phyloP scores from a whole-genome alignment of 2,113 vertebrate genomes.

The Corydoras sp. region DNA sequence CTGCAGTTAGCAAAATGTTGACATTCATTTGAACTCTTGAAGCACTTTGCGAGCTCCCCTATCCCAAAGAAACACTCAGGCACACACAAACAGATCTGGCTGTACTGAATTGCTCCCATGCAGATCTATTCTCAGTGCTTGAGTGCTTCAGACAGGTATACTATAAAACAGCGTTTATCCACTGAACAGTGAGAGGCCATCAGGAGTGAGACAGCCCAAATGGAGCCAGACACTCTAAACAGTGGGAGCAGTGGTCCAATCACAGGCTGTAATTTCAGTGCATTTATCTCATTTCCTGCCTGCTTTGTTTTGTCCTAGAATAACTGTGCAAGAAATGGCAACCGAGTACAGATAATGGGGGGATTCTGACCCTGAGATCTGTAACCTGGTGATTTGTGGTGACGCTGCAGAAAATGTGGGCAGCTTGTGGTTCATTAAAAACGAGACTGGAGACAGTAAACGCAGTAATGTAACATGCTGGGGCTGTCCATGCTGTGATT shows the following conservation, averaged over 20 bases:
- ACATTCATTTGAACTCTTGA: slow-evolving; percentile 35
- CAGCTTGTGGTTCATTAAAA: slow-evolving; percentile 46
- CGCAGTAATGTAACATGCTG: slow-evolving; percentile 40
- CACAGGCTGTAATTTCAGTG: slow-evolving; percentile 58
- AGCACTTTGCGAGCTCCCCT: slow-evolving; percentile 13
- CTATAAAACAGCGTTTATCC: slow-evolving; percentile 28
- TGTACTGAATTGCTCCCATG: slow-evolving; percentile 1
- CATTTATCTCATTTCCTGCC: slow-evolving; percentile 67
- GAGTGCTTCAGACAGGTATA: slow-evolving; percentile 34
- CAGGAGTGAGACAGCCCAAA: slow-evolving; percentile 40
- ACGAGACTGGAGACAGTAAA: slow-evolving; percentile 37
- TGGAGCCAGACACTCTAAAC: slow-evolving; percentile 54
- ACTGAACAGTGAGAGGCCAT: slow-evolving; percentile 20
- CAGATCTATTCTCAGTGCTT: slow-evolving; percentile 19
- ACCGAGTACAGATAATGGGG: slow-evolving; percentile 54
- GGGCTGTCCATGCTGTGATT: slow-evolving; percentile 40
- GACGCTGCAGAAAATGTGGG: slow-evolving; percentile 37
- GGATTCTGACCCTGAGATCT: slow-evolving; percentile 50
- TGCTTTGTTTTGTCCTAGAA: slow-evolving; percentile 57
- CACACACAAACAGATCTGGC: background rate
- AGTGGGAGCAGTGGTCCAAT: slow-evolving; percentile 52
- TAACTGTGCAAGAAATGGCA: slow-evolving; percentile 56
- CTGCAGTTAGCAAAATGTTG: slow-evolving; percentile 27
- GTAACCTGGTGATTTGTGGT: slow-evolving; percentile 50
- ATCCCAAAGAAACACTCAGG: background rate